A percentile compares a stretch with the other conserved stretches of the same genome.
Evolutionary conservation across 2,113 vertebrate genomes (phyloP).

Genomic region (Leucopsar rothschildi): DNA sequence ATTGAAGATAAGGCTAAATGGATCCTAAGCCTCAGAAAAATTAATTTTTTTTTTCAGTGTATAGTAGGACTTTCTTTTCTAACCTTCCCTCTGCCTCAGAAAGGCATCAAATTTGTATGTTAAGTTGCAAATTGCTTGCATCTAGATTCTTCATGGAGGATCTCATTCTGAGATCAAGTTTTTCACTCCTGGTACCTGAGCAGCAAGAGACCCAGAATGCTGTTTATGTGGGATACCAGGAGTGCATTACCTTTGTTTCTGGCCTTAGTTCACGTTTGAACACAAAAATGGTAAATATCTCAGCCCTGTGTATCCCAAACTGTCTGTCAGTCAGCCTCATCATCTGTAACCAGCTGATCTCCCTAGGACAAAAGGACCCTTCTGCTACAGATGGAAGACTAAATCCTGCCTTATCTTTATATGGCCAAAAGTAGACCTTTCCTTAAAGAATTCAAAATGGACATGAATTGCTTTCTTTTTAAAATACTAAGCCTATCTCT

Average conservation of each 20-base stretch:
- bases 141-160: background rate
- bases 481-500: background rate
- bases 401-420: background rate
- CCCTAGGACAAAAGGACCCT: background rate
- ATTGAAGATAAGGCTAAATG: background rate
- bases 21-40: background rate
- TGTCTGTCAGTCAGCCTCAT: background rate
- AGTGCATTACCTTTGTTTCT: background rate
- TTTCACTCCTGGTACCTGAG: background rate
- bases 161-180: background rate
- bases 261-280: background rate
- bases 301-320: background rate
- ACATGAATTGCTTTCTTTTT: background rate
- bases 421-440: background rate
- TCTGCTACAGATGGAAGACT: background rate
- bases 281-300: background rate
- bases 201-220: background rate
- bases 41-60: background rate
- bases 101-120: background rate
- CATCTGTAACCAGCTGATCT: background rate
- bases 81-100: background rate
- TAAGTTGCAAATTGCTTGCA: background rate
- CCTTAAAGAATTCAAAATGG: background rate
- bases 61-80: background rate
- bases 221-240: background rate